Evolutionary conservation across 2,113 vertebrate species (phyloP), one percentile per base, ranked within the genome.

Genomic region (Thamnophis sirtalis): DNA sequence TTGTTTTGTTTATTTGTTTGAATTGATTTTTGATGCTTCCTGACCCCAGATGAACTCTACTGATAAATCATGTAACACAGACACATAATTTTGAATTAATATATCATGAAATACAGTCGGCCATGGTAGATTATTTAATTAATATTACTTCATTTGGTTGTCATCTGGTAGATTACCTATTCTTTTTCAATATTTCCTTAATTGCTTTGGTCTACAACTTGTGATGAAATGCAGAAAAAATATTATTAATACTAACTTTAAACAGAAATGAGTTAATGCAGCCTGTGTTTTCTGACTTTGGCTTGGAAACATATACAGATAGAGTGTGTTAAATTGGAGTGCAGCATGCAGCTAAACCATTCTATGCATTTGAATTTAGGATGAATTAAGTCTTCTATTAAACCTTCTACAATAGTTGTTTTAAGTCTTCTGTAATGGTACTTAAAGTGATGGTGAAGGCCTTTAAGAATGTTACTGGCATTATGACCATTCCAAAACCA

Each of bases 391-490:
- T 73, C 22, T 93, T 90, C 28, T 94, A 1, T 90, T 93, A 54
- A 92, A 60, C 92, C 92, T 92, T 55, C 49, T 58, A 9, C 96
- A 60, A 95, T 96, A 96, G 95, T 96, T 80, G 73, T 80, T 43
- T 80, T 80, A 56, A 92, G 58, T 92, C 91, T 92, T 54, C 43
- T 58, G 10, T 96, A 60, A 95, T 96, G 96, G 95, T 96, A 97
- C 98, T 98, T 98, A 98, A 98, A 98, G 97, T 98, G 98, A 97
- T 90, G 98, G 97, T 98, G 98, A 98, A 97, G 97, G 90, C 94
- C 22, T 95, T 91, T 97, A 94, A 96, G 92, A 97, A 98, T 99
- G 99, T 99, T 99, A 99, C 99, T 96, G 99, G 99, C 99, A 95
- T 98, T 98, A 99, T 99, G 98, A 99, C 98, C 97, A 97, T 98